phyloP scores from a whole-genome alignment of 2,113 vertebrate species.

The Heterocephalus glaber region DNA sequence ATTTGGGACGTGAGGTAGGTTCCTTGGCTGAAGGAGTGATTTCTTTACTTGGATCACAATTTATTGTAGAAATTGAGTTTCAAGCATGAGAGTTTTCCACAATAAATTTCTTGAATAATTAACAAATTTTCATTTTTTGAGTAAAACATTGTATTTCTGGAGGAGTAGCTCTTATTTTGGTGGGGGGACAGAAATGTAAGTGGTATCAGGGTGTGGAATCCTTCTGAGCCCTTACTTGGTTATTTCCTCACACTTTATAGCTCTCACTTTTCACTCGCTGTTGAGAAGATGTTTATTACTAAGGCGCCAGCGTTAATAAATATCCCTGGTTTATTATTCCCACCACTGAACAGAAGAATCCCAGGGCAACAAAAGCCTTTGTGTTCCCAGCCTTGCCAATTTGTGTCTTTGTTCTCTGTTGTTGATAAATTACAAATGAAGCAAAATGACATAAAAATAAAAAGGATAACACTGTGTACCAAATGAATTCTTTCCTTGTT shows the following conservation, averaged over 20 bases:
- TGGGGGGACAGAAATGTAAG: neutral
- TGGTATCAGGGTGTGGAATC: neutral
- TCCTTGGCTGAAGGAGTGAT: neutral
- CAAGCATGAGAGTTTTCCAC: neutral
- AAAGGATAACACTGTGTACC: neutral
- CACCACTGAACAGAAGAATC: neutral
- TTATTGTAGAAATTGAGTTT: neutral
- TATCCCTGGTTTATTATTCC: neutral
- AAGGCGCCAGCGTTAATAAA: neutral
- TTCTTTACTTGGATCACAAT: neutral
- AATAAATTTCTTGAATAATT: neutral
- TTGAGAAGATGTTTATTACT: neutral
- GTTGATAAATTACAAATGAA: slow-evolving; percentile 39
- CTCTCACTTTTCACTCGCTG: neutral
- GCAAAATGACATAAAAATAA: neutral
- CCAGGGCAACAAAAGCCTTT: neutral
- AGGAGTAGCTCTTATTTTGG: neutral
- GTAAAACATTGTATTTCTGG: neutral
- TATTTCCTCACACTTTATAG: neutral
- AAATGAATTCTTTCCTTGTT: neutral
- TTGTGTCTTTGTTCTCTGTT: slow-evolving; percentile 9
- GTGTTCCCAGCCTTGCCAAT: neutral
- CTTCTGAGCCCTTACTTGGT: neutral
- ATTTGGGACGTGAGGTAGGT: neutral
- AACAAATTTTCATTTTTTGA: neutral